A percentile compares a stretch with the other conserved stretches of the same genome.
Evolutionary conservation across 2,888 invertebrate genomes (phyloP).

Genomic region (Listrodromus nycthemerus): DNA sequence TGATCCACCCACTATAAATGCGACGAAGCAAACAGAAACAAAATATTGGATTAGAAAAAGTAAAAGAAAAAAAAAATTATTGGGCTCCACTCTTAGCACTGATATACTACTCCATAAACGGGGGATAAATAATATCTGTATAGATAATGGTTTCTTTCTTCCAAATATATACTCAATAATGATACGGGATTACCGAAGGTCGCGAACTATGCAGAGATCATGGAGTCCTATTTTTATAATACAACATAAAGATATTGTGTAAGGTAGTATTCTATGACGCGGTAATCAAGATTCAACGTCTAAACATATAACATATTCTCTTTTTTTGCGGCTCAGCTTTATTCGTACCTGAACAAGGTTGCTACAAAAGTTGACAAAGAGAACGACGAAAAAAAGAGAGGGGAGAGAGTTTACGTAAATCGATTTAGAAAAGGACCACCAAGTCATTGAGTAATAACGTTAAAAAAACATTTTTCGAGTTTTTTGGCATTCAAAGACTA

Average conservation of each 20-base stretch:
- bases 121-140: constrained; percentile 47
- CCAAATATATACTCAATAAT: not conserved
- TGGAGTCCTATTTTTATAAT: constrained; percentile 1
- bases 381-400: constrained; percentile 26
- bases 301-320: constrained; percentile 35
- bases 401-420: constrained; percentile 40
- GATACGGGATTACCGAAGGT: not conserved
- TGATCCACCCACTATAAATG: constrained; percentile 89
- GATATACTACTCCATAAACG: constrained; percentile 28
- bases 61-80: constrained; percentile 29
- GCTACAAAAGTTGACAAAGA: constrained; percentile 42
- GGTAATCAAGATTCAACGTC: constrained; percentile 30
- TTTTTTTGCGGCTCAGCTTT: constrained; percentile 55
- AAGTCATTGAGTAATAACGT: not conserved
- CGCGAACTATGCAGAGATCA: constrained; percentile 37
- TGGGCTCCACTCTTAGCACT: constrained; percentile 23
- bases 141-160: constrained; percentile 22
- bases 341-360: constrained; percentile 63
- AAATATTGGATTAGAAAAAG: constrained; percentile 66
- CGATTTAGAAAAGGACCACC: constrained; percentile 16
- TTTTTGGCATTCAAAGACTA: not conserved
- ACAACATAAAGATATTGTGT: constrained; percentile 9
- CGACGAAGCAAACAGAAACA: constrained; percentile 73
- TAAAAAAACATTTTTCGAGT: not conserved
- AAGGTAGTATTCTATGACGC: constrained; percentile 8